These are phyloP conservation scores for Xiphorhynchus erythropygius DNA, from an alignment of 2,797 vertebrate species.

Conservation along the genomic window DNA sequence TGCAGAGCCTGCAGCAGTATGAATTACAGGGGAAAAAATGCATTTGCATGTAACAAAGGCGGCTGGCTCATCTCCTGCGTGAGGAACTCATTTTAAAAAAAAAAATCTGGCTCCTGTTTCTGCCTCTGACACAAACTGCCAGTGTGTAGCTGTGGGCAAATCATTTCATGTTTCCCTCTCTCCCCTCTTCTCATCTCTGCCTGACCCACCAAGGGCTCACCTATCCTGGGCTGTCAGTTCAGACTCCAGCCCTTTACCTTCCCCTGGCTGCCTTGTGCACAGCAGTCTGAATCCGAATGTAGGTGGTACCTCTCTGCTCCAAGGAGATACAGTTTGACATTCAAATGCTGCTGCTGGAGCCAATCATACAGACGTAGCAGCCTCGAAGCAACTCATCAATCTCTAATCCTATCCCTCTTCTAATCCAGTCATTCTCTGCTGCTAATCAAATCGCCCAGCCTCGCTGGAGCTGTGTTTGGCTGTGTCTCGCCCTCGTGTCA, in stretches of 20 bases:
- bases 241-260: neutral
- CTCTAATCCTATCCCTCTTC: neutral
- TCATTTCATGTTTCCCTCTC: neutral
- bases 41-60: constrained; percentile 19
- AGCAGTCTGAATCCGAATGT: rapidly evolving
- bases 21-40: neutral
- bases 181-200: neutral
- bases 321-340: neutral
- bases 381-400: neutral
- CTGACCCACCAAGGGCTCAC: neutral
- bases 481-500: neutral
- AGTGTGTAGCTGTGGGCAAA: neutral
- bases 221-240: neutral
- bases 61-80: constrained; percentile 1
- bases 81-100: neutral
- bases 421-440: constrained; percentile 16
- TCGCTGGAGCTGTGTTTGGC: neutral
- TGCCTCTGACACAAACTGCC: neutral
- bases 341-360: neutral
- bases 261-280: rapidly evolving
- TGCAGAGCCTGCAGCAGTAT: neutral
- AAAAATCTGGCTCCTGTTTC: neutral
- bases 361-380: neutral
- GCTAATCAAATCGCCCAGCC: neutral
- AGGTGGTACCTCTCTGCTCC: neutral